These are phyloP conservation scores for Melanogrammus aeglefinus DNA, from an alignment of 2,797 vertebrate genomes.

Conservation along the genomic window DNA sequence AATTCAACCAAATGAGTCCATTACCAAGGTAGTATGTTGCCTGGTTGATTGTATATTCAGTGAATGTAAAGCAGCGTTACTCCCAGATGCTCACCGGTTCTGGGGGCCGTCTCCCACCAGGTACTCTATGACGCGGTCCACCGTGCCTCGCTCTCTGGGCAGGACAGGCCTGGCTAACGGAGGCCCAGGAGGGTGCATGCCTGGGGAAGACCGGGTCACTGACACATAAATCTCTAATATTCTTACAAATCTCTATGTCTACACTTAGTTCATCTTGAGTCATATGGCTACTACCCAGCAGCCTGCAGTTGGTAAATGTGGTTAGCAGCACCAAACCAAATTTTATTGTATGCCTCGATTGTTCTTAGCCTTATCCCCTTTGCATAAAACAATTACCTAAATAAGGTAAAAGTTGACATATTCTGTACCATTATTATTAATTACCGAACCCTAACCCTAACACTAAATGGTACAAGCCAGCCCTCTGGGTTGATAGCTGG, in stretches of 20 bases:
- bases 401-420: neutral
- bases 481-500: neutral
- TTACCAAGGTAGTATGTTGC: no score
- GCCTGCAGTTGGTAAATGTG: no score
- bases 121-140: constrained; percentile 94
- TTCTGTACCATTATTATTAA: neutral
- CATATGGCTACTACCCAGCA: no score
- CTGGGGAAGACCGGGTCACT: constrained; percentile 43
- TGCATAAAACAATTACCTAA: neutral
- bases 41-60: neutral
- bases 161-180: constrained; percentile 89
- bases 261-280: no score
- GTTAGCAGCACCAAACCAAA: neutral
- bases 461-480: neutral
- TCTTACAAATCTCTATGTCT: no score
- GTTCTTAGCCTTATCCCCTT: neutral
- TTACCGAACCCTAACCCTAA: no score
- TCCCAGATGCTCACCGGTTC: constrained; percentile 81
- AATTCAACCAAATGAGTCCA: no score
- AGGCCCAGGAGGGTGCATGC: constrained; percentile 91
- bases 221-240: neutral
- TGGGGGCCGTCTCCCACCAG: constrained; percentile 96
- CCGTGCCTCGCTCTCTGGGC: constrained; percentile 84
- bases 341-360: neutral
- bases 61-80: neutral